A percentile compares a stretch with the other conserved stretches of the same genome.
These are phyloP conservation scores for Diorhabda sublineata DNA, from an alignment of 1,140 invertebrate genomes.

Conservation along the genomic window DNA sequence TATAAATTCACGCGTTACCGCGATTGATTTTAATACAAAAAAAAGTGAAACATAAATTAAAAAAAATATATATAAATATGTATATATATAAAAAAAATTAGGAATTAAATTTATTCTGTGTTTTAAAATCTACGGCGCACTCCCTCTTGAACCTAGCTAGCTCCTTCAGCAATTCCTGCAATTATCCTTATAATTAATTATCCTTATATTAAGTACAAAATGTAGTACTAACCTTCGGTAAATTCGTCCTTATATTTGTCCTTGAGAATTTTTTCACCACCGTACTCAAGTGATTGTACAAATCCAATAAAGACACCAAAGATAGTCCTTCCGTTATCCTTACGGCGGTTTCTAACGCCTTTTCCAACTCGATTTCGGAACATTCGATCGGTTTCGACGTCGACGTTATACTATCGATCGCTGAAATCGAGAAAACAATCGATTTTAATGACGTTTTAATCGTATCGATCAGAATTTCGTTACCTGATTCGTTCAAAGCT, in stretches of 20 bases:
- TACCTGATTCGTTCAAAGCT: constrained; percentile 40
- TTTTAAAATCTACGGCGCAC: not conserved
- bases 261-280: constrained; percentile 53
- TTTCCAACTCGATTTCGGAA: constrained; percentile 58
- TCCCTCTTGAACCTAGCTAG: constrained; percentile 33
- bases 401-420: constrained; percentile 26
- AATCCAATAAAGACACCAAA: constrained; percentile 57
- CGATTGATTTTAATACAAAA: too few species aligned
- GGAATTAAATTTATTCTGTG: too few species aligned
- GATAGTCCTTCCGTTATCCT: constrained; percentile 53
- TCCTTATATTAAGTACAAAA: not conserved
- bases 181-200: constrained; percentile 16
- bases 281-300: constrained; percentile 57
- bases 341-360: constrained; percentile 54
- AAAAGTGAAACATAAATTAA: too few species aligned
- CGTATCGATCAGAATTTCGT: constrained; percentile 10
- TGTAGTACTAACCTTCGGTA: constrained; percentile 55
- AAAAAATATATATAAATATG: too few species aligned
- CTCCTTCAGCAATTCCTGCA: constrained; percentile 50
- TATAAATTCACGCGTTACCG: too few species aligned
- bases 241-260: constrained; percentile 53
- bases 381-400: constrained; percentile 52
- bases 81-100: too few species aligned
- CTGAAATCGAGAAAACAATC: constrained; percentile 8
- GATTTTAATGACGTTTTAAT: not conserved